phyloP scores from a whole-genome alignment of 2,797 vertebrate species.

The Cygnus olor region DNA sequence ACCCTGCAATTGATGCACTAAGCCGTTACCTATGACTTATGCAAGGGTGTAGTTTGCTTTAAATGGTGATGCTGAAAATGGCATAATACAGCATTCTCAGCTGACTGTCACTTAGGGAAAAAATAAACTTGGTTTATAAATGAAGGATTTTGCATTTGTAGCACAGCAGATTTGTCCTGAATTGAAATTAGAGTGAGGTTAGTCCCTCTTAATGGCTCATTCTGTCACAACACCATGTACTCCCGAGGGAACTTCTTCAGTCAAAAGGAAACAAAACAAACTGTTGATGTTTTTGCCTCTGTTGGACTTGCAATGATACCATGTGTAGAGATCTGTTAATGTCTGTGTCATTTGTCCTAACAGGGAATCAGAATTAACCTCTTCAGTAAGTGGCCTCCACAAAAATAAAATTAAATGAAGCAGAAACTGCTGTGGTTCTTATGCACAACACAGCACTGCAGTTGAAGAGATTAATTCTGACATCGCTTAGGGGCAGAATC shows the following conservation, averaged over 20 bases:
- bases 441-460: not conserved
- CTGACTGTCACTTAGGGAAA: not conserved
- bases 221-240: not conserved
- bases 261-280: not conserved
- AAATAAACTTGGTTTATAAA: not conserved
- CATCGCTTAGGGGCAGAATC: constrained; percentile 14
- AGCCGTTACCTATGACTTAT: not conserved
- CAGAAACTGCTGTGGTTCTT: not conserved
- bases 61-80: not conserved
- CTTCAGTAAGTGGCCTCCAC: not conserved
- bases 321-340: not conserved
- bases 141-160: not conserved
- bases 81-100: not conserved
- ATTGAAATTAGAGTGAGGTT: not conserved
- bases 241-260: not conserved
- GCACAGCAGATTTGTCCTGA: not conserved
- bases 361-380: not conserved
- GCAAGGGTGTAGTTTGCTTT: not conserved
- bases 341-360: not conserved
- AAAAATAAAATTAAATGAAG: not conserved
- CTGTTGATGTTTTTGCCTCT: not conserved
- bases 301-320: not conserved
- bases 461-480: constrained; percentile 33
- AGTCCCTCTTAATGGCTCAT: not conserved
- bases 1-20: not conserved